phyloP scores from a whole-genome alignment of 2,113 vertebrate genomes.

The Geothlypis trichas region DNA sequence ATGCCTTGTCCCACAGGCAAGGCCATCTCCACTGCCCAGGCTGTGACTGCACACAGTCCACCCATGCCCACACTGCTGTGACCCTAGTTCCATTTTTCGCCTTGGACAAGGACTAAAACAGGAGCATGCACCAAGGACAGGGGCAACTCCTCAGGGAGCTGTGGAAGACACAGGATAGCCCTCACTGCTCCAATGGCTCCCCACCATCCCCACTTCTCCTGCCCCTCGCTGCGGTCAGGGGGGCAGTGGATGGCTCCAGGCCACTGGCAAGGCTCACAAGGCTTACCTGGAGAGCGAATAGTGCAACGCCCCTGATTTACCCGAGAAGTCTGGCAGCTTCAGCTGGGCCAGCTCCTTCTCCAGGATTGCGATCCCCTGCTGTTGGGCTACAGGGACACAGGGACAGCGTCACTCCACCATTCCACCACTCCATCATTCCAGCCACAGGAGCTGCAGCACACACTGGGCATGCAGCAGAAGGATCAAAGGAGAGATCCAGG shows the following conservation, averaged over 20 bases:
- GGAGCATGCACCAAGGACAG: background rate
- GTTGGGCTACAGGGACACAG: conserved; percentile 38
- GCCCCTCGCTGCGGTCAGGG: accelerated
- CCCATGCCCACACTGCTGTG: accelerated
- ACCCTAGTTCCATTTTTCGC: background rate
- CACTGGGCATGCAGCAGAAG: accelerated
- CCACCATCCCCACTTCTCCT: background rate
- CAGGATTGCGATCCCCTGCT: background rate
- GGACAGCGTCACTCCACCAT: background rate
- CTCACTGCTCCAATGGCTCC: accelerated
- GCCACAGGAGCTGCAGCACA: accelerated
- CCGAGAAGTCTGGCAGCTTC: conserved; percentile 47
- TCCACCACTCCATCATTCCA: no score
- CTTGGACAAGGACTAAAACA: background rate
- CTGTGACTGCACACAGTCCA: background rate
- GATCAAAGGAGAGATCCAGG: background rate
- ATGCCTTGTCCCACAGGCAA: background rate
- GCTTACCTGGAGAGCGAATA: conserved; percentile 55
- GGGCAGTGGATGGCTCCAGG: accelerated
- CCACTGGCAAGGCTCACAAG: background rate
- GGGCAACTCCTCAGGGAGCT: background rate
- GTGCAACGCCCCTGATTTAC: conserved; percentile 10
- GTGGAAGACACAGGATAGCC: background rate
- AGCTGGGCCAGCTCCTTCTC: conserved; percentile 59
- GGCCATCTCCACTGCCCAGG: background rate